Conservation (phyloP, 2,888 invertebrate genomes). For the Germaria angustata region DNA sequence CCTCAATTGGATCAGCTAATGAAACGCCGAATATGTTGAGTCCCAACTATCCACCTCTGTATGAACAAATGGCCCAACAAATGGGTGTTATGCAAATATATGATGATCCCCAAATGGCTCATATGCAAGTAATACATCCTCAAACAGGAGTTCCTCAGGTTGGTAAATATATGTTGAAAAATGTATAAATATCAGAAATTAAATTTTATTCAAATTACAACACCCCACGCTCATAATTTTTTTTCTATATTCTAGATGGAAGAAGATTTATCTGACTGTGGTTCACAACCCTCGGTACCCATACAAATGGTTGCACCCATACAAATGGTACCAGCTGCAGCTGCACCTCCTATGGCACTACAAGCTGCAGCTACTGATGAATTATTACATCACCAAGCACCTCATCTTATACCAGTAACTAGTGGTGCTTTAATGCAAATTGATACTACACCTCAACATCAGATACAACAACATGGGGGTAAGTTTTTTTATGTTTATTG, state of each 20-base stretch:
- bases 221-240: too few relatives aligned
- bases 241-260: constrained; percentile 36
- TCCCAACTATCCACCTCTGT: constrained; percentile 76
- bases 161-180: too few relatives aligned
- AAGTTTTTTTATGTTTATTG: constrained; percentile 42
- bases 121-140: constrained; percentile 73
- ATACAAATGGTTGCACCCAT: constrained; percentile 69
- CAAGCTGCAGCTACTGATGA: constrained; percentile 49
- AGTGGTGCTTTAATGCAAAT: constrained; percentile 58
- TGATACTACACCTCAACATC: constrained; percentile 57
- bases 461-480: constrained; percentile 59
- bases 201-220: not conserved
- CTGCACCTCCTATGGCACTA: constrained; percentile 52
- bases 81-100: constrained; percentile 79
- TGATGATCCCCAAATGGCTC: constrained; percentile 74
- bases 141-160: constrained; percentile 71
- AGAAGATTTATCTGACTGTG: constrained; percentile 62
- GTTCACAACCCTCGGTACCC: constrained; percentile 48
- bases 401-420: constrained; percentile 71
- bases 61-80: constrained; percentile 77
- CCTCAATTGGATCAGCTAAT: constrained; percentile 75
- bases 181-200: too few relatives aligned
- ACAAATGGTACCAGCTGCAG: constrained; percentile 67
- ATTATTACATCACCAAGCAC: constrained; percentile 68
- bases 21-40: constrained; percentile 79